Conservation (phyloP, 1,140 invertebrate species). For the Caenorhabditis brenneri region DNA sequence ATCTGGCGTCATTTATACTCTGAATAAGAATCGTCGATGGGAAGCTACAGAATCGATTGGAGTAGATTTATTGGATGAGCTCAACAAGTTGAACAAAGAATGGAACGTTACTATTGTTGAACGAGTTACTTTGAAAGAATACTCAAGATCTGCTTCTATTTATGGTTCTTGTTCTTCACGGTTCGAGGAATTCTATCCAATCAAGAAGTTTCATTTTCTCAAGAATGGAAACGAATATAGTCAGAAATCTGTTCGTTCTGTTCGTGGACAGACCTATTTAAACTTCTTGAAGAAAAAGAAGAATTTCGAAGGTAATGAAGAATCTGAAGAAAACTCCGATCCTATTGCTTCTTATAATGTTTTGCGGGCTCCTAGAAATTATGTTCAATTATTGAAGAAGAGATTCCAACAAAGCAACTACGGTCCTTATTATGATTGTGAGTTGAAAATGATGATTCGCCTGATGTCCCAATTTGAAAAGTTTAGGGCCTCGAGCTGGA, state of each 20-base stretch:
- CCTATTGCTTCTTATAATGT: neutral
- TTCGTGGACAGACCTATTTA: neutral
- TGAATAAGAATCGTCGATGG: neutral
- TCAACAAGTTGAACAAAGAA: neutral
- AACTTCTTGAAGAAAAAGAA: neutral
- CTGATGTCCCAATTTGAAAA: neutral
- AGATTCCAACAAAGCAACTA: neutral
- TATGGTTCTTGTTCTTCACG: neutral
- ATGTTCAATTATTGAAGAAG: neutral
- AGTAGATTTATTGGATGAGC: neutral
- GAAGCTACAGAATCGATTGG: neutral
- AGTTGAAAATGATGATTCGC: neutral
- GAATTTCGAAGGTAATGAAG: neutral
- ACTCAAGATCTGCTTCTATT: neutral
- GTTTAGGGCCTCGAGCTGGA: neutral
- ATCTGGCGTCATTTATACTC: neutral
- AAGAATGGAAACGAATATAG: neutral
- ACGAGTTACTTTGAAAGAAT: neutral
- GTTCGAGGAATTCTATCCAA: neutral
- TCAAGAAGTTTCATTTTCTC: neutral
- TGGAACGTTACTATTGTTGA: neutral
- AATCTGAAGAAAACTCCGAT: neutral
- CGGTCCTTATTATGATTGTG: neutral
- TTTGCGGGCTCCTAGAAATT: neutral
- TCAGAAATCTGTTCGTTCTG: neutral